Base-by-base conservation (phyloP, 30 jellyfish, hydroid and myxozoan genomes). In the Catostylus mosaicus region DNA sequence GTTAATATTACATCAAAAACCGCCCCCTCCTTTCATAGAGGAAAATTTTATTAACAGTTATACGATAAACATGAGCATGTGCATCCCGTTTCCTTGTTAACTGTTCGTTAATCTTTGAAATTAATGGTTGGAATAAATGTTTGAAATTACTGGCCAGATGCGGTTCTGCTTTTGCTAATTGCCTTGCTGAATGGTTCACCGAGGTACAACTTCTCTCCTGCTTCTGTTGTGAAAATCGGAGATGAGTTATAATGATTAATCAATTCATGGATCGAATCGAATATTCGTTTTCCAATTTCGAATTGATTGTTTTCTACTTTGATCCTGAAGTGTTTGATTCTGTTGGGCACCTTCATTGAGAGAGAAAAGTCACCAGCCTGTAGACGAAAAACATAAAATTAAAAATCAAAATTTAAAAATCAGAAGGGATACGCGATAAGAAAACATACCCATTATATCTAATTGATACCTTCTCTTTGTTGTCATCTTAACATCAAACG, bases 311-410 rank as follows among this genome's bases (percentile, higher is more conserved):
- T 88, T 19, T 77, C 96, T 22, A 48, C 60, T 63, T 70, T 75
- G 68, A 93, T 93, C 61, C 91, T 73, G 70, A 93, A 93, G 35
- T 93, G 98, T 81, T 93, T 93, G 52, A 93, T 86, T 12, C 97
- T 83, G 73, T 82, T 73, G 0, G 97, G 98, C 9, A 96, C 98
- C 64, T 81, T 82, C 98, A 93, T 86, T 54, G 98, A 93, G 71
- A 93, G 46, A 18, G 98, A 93, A 82, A 66, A 93, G 35, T 93
- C 97, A 32, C 98, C 98, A 75, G 96, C 97, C 98, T 93, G 79
- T 37, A 75, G 26, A 54, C 37, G 22, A 60, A 82, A 10, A 35
- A 26, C 9, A 6, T n/a, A n/a, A n/a, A n/a, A n/a, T n/a, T n/a
- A n/a, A n/a, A n/a, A n/a, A n/a, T n/a, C n/a, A n/a, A n/a, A n/a